Conservation (phyloP, 2,888 invertebrate species). For the Ormyrus labotus region DNA sequence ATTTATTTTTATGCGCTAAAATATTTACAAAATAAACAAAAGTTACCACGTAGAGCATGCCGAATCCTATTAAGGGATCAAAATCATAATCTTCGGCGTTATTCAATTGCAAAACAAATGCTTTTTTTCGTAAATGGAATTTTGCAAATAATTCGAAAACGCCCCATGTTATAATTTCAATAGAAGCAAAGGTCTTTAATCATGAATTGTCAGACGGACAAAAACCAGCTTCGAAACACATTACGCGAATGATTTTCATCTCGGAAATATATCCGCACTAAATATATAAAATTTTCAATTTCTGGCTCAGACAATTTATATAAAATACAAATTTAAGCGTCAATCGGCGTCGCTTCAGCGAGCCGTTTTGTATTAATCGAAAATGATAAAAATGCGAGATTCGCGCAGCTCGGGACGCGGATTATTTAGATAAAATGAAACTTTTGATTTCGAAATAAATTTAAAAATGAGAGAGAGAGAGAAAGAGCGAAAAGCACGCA, state of each 20-base stretch:
- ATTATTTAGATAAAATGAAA: slow-evolving; percentile 24
- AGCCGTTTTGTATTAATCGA: slow-evolving; percentile 17
- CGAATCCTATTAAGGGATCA: slow-evolving; percentile 8
- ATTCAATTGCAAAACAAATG: not conserved
- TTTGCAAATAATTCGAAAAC: not conserved
- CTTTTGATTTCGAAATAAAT: slow-evolving; percentile 43
- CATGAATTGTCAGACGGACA: not conserved
- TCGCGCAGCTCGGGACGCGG: not conserved
- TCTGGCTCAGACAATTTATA: slow-evolving; percentile 3
- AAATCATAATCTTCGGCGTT: slow-evolving; percentile 14
- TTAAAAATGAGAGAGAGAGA: slow-evolving; percentile 4
- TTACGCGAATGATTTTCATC: slow-evolving; percentile 24
- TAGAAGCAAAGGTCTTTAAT: slow-evolving; percentile 10
- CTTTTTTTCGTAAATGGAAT: no score
- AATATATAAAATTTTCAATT: slow-evolving; percentile 27
- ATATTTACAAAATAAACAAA: no score
- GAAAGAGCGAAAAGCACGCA: not conserved
- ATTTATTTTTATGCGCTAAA: no score
- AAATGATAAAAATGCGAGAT: slow-evolving; percentile 34
- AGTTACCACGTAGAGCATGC: not conserved
- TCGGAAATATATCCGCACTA: not conserved
- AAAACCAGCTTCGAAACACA: not conserved
- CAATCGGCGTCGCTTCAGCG: slow-evolving; percentile 1
- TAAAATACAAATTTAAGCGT: slow-evolving; percentile 8
- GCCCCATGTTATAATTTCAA: not conserved